These are phyloP conservation scores for Drosophila mimica DNA, from an alignment of 2,888 invertebrate genomes.

Conservation along the genomic window DNA sequence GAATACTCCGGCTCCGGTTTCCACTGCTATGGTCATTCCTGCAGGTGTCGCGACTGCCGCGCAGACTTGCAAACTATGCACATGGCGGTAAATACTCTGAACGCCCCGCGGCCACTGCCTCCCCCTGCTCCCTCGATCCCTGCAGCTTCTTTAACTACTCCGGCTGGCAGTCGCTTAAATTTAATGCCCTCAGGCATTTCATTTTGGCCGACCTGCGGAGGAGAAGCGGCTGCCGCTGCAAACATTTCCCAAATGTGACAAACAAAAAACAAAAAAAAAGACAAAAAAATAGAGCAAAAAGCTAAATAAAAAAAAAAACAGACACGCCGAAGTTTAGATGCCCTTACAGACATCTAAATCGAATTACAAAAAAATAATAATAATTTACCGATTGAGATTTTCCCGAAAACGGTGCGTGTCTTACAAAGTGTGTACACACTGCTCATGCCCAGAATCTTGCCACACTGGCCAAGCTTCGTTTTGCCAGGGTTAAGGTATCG, in stretches of 20 bases:
- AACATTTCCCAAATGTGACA: conserved; percentile 61
- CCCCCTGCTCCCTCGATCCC: background rate
- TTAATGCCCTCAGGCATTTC: conserved; percentile 78
- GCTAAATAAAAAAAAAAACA: background rate
- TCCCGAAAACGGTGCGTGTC: background rate
- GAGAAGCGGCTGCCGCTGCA: conserved; percentile 22
- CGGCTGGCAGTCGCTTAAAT: conserved; percentile 59
- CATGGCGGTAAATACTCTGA: conserved; percentile 77
- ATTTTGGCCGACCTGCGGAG: conserved; percentile 46
- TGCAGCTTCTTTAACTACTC: conserved; percentile 3
- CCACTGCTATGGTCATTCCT: conserved; percentile 50
- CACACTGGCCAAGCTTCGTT: background rate
- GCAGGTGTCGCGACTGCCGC: conserved; percentile 75
- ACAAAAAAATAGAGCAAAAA: conserved; percentile 1
- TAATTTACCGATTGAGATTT: background rate
- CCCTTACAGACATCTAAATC: background rate
- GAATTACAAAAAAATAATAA: background rate
- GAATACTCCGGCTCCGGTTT: background rate
- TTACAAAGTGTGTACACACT: background rate
- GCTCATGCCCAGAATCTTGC: background rate
- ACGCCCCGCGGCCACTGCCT: conserved; percentile 65
- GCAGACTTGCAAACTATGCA: conserved; percentile 80
- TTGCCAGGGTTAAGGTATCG: background rate
- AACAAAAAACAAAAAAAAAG: conserved; percentile 11
- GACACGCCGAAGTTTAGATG: background rate